phyloP scores from a whole-genome alignment of 2,888 invertebrate genomes.

The Cheilosia vulpina region DNA sequence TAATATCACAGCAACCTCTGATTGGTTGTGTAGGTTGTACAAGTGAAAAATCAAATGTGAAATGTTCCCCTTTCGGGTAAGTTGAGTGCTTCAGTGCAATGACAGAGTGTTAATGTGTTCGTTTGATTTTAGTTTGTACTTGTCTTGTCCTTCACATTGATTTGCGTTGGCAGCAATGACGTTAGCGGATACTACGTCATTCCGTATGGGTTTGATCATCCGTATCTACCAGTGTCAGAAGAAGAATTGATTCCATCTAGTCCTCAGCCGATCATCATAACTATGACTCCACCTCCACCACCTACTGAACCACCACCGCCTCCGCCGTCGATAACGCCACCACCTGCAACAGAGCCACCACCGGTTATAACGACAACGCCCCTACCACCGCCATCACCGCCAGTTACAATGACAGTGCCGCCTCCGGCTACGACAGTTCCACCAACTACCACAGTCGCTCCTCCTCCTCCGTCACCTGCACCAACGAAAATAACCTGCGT shows the following conservation, averaged over 20 bases:
- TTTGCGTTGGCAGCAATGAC: not conserved
- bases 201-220: slow-evolving; percentile 38
- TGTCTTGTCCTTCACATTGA: slow-evolving; percentile 13
- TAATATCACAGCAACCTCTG: slow-evolving; percentile 36
- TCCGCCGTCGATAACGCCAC: not conserved
- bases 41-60: slow-evolving; percentile 26
- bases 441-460: not conserved
- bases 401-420: not conserved
- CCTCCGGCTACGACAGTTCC: not conserved
- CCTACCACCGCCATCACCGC: slow-evolving; percentile 9
- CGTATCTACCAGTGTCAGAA: not conserved
- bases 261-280: not conserved
- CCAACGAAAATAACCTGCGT: not conserved
- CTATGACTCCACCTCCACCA: not conserved
- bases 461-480: not conserved
- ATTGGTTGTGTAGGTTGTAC: not conserved
- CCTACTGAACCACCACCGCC: not conserved
- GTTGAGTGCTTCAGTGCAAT: slow-evolving; percentile 3
- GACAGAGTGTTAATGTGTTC: not conserved
- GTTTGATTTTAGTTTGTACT: slow-evolving; percentile 41
- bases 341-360: not conserved
- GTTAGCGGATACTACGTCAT: slow-evolving; percentile 23
- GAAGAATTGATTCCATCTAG: not conserved
- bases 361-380: not conserved
- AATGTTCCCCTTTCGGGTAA: slow-evolving; percentile 55